Evolutionary conservation across 2,888 invertebrate genomes (phyloP).

Genomic region (Sinotaia quadrata): DNA sequence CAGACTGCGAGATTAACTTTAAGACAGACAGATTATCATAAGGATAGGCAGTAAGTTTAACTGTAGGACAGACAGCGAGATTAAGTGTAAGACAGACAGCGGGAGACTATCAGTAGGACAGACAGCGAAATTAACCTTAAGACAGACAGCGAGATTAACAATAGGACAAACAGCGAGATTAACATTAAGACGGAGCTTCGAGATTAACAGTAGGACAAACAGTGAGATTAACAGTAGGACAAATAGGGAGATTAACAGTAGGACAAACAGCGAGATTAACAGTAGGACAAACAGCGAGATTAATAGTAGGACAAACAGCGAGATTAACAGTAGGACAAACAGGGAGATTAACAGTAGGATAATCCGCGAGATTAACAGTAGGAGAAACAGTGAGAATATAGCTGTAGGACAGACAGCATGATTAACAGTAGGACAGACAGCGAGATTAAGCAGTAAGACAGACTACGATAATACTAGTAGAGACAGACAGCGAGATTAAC

Average conservation of each 20-base stretch:
- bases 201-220: no score
- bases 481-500: no score
- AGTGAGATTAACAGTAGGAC: background rate
- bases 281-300: background rate
- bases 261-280: no score
- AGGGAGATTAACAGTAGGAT: no score
- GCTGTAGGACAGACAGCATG: no score
- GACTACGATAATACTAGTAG: background rate
- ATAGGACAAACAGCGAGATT: slow-evolving; percentile 5
- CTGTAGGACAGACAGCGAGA: slow-evolving; percentile 3
- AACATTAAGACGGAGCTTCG: no score
- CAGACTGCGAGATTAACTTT: slow-evolving; percentile 7
- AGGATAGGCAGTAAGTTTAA: background rate
- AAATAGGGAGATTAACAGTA: background rate
- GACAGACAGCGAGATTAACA: slow-evolving; percentile 8
- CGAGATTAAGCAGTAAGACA: no score
- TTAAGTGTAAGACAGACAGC: slow-evolving; percentile 4
- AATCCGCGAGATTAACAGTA: no score
- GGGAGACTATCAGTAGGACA: slow-evolving; percentile 15
- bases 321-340: no score
- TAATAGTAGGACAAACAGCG: background rate
- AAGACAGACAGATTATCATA: slow-evolving; percentile 17
- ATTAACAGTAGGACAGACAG: no score
- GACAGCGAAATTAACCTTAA: slow-evolving; percentile 8
- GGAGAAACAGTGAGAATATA: no score